Evolutionary conservation across 2,888 invertebrate genomes (phyloP).

Genomic region (Polylopha cassiicola): DNA sequence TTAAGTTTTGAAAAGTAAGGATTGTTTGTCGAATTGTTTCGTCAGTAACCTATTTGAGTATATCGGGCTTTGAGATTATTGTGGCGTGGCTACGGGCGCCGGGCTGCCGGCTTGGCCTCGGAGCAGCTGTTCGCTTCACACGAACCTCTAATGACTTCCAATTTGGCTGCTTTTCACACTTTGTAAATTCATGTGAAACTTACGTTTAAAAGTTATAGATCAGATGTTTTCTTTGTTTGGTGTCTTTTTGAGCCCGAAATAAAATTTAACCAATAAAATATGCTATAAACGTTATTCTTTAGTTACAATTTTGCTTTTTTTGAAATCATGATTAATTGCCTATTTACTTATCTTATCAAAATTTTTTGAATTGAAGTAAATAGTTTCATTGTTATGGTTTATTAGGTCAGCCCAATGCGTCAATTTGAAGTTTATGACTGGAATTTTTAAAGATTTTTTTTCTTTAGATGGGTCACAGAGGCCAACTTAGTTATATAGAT

Average conservation of each 20-base stretch:
- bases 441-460: no score
- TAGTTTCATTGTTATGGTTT: no score
- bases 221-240: slow-evolving; percentile 23
- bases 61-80: slow-evolving; percentile 44
- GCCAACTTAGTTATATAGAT: no score
- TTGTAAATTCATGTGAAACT: slow-evolving; percentile 9
- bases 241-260: slow-evolving; percentile 2
- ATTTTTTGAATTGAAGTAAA: no score
- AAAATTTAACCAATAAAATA: background rate
- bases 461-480: no score
- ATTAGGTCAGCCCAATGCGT: no score
- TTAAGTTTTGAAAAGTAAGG: slow-evolving; percentile 29
- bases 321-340: no score
- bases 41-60: slow-evolving; percentile 65
- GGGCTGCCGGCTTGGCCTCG: slow-evolving; percentile 31
- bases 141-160: slow-evolving; percentile 18
- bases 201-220: slow-evolving; percentile 16
- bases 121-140: slow-evolving; percentile 44
- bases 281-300: no score
- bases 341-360: no score
- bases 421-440: no score
- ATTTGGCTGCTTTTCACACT: slow-evolving; percentile 1
- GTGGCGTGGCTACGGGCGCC: slow-evolving; percentile 40
- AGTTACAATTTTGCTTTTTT: no score
- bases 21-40: slow-evolving; percentile 39